phyloP scores from a whole-genome alignment of 1,140 invertebrate species.

The Psix sp. region DNA sequence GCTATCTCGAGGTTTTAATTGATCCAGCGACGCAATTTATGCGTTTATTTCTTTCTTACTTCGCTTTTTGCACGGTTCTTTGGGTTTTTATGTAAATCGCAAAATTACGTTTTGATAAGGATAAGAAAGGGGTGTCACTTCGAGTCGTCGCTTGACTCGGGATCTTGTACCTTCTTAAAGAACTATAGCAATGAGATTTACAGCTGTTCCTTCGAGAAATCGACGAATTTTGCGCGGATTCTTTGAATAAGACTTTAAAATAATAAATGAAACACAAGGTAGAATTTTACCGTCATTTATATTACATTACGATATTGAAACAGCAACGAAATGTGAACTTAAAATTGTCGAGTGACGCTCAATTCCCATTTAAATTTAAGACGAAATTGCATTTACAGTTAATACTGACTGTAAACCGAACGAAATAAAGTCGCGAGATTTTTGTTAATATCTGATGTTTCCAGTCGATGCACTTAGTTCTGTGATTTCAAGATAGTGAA shows the following conservation, averaged over 20 bases:
- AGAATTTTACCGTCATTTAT: constrained; percentile 39
- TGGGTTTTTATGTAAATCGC: constrained; percentile 37
- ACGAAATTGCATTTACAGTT: constrained; percentile 37
- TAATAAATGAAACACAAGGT: constrained; percentile 23
- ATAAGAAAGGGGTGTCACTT: too few species aligned
- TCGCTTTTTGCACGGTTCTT: constrained; percentile 19
- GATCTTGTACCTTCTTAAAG: too few species aligned
- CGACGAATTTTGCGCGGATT: background rate
- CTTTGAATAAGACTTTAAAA: background rate
- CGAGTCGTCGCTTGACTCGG: too few species aligned
- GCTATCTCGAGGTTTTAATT: constrained; percentile 41
- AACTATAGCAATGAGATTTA: constrained; percentile 10
- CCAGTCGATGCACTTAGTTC: constrained; percentile 26
- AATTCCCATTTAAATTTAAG: constrained; percentile 32
- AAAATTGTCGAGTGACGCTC: constrained; percentile 4
- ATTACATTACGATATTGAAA: constrained; percentile 38
- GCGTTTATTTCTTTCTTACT: constrained; percentile 44
- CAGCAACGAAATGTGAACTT: background rate
- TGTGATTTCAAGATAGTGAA: constrained; percentile 12
- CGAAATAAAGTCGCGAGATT: constrained; percentile 22
- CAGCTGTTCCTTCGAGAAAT: constrained; percentile 22
- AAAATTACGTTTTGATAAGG: constrained; percentile 52
- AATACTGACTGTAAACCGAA: constrained; percentile 8
- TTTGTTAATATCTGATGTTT: constrained; percentile 42
- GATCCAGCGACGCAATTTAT: constrained; percentile 36